Evolutionary conservation across 2,888 invertebrate genomes (phyloP).

Genomic region (Eupithecia subfuscata): DNA sequence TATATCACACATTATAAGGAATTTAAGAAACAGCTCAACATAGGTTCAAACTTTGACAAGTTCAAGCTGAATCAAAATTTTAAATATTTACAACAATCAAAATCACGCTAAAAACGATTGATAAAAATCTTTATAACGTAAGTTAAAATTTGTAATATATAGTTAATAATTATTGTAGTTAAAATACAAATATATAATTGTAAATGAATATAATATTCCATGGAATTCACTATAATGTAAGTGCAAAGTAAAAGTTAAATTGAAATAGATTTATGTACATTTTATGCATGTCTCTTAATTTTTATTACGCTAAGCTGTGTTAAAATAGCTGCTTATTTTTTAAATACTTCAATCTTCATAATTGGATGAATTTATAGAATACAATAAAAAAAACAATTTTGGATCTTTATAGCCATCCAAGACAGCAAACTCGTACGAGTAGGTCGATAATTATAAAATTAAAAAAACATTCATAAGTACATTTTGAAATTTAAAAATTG

Average conservation of each 20-base stretch:
- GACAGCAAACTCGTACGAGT: neutral
- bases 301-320: constrained; percentile 23
- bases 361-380: neutral
- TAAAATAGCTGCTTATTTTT: constrained; percentile 17
- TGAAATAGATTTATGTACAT: constrained; percentile 47
- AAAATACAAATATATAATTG: constrained; percentile 84
- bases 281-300: constrained; percentile 28
- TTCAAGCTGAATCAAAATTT: neutral
- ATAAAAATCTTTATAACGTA: constrained; percentile 73
- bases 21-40: neutral
- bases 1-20: neutral
- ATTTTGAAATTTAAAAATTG: neutral
- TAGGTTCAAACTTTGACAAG: neutral
- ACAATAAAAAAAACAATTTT: neutral
- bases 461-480: neutral
- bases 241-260: constrained; percentile 61
- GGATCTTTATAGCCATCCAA: neutral
- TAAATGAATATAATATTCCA: constrained; percentile 84
- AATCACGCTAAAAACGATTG: constrained; percentile 73
- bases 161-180: constrained; percentile 82
- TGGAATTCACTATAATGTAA: constrained; percentile 80
- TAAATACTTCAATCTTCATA: too few species aligned
- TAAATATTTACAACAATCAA: constrained; percentile 57
- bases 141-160: constrained; percentile 83
- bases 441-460: neutral